Evolutionary conservation across 2,797 vertebrate genomes (phyloP), one percentile per base, ranked within the genome.

Genomic region (Rhincodon typus): DNA sequence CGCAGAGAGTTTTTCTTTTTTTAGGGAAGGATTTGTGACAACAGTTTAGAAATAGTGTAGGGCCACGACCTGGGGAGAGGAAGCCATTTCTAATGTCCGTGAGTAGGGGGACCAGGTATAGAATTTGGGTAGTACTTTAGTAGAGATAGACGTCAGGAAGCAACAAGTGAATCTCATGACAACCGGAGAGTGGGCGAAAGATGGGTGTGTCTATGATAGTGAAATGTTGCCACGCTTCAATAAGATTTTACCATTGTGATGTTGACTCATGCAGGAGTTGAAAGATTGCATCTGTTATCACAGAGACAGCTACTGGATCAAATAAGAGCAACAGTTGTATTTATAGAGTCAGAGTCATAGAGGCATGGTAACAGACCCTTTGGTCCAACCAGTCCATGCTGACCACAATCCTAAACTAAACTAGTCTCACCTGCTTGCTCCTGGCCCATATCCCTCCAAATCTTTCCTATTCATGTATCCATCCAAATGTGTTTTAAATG

Each of bases 281-380:
- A 96, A 96, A 96, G 96, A 96, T 96, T 94, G 95, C 95, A 21
- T 97, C 96, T 84, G 30, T 96, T 97, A 96, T 96, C 96, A 96
- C 82, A 1, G 70, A 96, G 96, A 50, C 27, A 94, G 67, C 10
- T 34, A 94, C 42, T 46, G 82, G 19, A 84, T 42, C 82, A 72
- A 72, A 72, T 53, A 12, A 57, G 23, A 62, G 67, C 62, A 38
- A 15, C 34, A 90, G 87, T 90, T 57, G 87, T 67, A n/a, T 38
- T 93, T 42, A 17, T 23, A 15, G 74, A 74, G 69, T 50, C 46
- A 50, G 46, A 50, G 46, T 50, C 46, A 50, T 50, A n/a, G 4
- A 1, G 4, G 46, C 3, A 50, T 1, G 46, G 46, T 50, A 50
- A 50, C 46, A 50, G 2, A 50, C 46, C 46, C 4, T 50, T 50